A percentile compares a stretch with the other conserved stretches of the same genome.
Evolutionary conservation across 2,797 vertebrate species (phyloP).

Genomic region (Tarsius wallacei): DNA sequence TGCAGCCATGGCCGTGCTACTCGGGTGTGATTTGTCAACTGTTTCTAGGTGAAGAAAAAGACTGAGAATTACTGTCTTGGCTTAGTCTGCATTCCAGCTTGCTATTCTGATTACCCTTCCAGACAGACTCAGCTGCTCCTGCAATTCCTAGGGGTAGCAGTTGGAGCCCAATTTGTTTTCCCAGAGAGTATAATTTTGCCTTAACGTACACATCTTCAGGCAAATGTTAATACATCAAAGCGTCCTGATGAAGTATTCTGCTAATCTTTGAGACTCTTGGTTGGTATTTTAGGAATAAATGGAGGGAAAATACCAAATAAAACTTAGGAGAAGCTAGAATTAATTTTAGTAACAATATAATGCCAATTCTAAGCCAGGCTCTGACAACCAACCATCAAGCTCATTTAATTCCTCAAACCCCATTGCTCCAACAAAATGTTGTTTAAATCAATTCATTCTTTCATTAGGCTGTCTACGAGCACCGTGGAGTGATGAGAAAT

Average conservation of each 20-base stretch:
- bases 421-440: slow-evolving; percentile 89
- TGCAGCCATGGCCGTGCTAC: not conserved
- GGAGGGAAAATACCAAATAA: slow-evolving; percentile 82
- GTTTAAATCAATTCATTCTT: slow-evolving; percentile 92
- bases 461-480: slow-evolving; percentile 89
- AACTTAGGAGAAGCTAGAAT: slow-evolving; percentile 86
- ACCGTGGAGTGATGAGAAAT: slow-evolving; percentile 89
- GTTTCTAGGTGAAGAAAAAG: slow-evolving; percentile 11
- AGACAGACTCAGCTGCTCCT: not conserved
- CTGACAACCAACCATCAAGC: slow-evolving; percentile 89
- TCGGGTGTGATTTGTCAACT: not conserved
- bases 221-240: slow-evolving; percentile 53
- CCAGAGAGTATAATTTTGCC: slow-evolving; percentile 66
- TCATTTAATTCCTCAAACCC: slow-evolving; percentile 92
- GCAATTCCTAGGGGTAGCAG: slow-evolving; percentile 37
- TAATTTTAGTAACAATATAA: slow-evolving; percentile 90
- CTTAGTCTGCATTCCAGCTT: not conserved
- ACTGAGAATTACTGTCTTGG: slow-evolving; percentile 59
- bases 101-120: slow-evolving; percentile 43
- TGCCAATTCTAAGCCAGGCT: slow-evolving; percentile 84
- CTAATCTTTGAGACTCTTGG: slow-evolving; percentile 78
- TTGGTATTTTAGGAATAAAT: slow-evolving; percentile 80
- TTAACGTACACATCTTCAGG: slow-evolving; percentile 53
- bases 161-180: slow-evolving; percentile 71
- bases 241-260: slow-evolving; percentile 44